Conservation (phyloP, 2,888 invertebrate species). For the Alcis repandata region DNA sequence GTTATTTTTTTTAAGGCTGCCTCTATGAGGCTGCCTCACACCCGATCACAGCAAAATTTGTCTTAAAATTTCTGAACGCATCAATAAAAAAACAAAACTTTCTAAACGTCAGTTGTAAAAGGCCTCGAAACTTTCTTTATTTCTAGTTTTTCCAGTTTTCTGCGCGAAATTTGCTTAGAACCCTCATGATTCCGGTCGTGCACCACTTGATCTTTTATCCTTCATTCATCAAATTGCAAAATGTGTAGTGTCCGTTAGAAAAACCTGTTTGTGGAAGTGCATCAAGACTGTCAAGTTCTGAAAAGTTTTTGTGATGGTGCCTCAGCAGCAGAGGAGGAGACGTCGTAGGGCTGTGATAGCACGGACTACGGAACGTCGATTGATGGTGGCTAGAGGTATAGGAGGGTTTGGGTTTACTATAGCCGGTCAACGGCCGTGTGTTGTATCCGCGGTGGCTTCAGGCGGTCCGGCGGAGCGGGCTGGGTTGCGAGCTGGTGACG, state of each 20-base stretch:
- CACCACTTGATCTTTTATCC: conserved; percentile 20
- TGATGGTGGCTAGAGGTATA: conserved; percentile 94
- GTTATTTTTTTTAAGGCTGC: too few relatives aligned
- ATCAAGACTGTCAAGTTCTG: conserved; percentile 2
- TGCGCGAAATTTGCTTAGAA: conserved; percentile 50
- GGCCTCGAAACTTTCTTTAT: conserved; percentile 76
- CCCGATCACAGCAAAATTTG: too few relatives aligned
- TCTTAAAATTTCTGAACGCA: conserved; percentile 50
- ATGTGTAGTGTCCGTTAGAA: conserved; percentile 47
- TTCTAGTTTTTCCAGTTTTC: conserved; percentile 81
- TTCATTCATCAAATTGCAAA: conserved; percentile 40
- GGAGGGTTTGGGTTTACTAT: conserved; percentile 99
- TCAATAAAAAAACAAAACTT: conserved; percentile 63
- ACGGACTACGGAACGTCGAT: conserved; percentile 90
- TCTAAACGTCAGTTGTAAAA: conserved; percentile 77
- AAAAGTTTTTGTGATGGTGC: conserved; percentile 72
- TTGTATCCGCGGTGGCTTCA: conserved; percentile 96
- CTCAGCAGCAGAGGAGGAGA: conserved; percentile 81
- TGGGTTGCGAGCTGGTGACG: conserved; percentile 96
- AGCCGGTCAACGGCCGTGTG: conserved; percentile 98
- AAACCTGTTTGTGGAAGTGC: conserved; percentile 45
- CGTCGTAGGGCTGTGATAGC: conserved; percentile 74
- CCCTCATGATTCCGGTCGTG: neutral
- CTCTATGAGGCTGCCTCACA: too few relatives aligned
- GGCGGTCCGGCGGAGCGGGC: conserved; percentile 95